Evolutionary conservation across 2,888 invertebrate species (phyloP), one percentile per base, ranked within the genome.

Genomic region (Acrobasis repandana): DNA sequence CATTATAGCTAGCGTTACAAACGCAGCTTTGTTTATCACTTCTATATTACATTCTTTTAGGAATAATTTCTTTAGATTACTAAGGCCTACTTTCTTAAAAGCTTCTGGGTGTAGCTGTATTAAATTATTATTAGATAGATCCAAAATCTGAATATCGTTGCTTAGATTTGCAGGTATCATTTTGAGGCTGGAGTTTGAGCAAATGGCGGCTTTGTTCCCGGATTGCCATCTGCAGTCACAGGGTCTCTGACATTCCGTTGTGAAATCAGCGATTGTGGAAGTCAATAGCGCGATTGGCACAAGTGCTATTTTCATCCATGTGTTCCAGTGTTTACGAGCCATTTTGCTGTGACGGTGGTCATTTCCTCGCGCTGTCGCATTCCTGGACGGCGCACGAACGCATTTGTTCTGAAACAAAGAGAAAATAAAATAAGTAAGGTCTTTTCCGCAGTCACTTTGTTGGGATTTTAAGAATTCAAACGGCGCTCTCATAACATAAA

Each of bases 181-280:
- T 63, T 88, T 94, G 28, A 97, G 92, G 46, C 94, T 93, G 52
- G 94, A 94, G 65, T 93, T 93, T 57, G 94, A 94, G 86, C 98
- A 98, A 73, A 97, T 96, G 34, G 97, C 97, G 2, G 95, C 95
- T 83, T 96, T 97, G 83, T 96, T 96, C 0, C 97, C 97, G 28
- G 95, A 95, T 61, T 95, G 95, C 97, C 98, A 98, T 75, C 95
- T 95, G 83, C 98, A 98, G 78, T 95, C 95, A 86, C 98, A 98
- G 16, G 93, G 93, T 67, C 93, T 86, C 66, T 94, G 94, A 88
- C 96, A 96, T 82, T 93, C 93, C 51, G 93, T 93, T 63, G 93
- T 93, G 82, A 94, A 94, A 73, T 92, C 92, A 65, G 93, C 92
- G 65, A 85, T 82, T 60, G 89, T 86, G 34, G 88, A 82, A 36